phyloP scores from a whole-genome alignment of 2,113 vertebrate genomes.

The Vimba vimba region DNA sequence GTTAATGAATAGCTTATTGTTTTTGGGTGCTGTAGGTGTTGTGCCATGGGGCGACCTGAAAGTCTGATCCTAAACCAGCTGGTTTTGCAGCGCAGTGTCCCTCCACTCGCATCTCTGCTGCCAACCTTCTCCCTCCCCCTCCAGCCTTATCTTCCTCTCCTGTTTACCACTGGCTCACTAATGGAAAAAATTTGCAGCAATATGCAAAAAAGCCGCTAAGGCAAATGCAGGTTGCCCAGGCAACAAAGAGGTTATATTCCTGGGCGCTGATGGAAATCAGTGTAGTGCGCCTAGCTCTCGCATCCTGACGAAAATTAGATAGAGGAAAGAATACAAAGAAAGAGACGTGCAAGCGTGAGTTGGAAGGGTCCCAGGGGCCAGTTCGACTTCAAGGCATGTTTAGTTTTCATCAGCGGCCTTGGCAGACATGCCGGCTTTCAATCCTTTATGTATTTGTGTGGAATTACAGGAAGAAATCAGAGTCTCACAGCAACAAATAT shows the following conservation, averaged over 20 bases:
- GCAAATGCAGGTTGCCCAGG: constrained; percentile 59
- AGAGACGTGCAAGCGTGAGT: background rate
- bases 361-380: constrained; percentile 29
- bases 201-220: constrained; percentile 57
- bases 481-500: constrained; percentile 61
- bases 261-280: constrained; percentile 50
- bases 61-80: constrained; percentile 13
- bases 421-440: background rate
- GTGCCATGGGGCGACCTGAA: background rate
- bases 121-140: constrained; percentile 13
- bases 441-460: constrained; percentile 5
- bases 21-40: background rate
- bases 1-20: background rate
- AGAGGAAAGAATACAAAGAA: constrained; percentile 31
- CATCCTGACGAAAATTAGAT: constrained; percentile 45
- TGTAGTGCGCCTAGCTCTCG: constrained; percentile 21
- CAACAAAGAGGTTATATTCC: constrained; percentile 49
- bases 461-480: constrained; percentile 63
- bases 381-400: constrained; percentile 24
- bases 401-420: constrained; percentile 27
- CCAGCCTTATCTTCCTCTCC: constrained; percentile 31
- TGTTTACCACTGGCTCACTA: constrained; percentile 37
- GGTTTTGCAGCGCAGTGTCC: background rate
- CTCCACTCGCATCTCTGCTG: background rate
- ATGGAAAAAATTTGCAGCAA: constrained; percentile 53